Conservation (phyloP, 2,888 invertebrate species). For the Synergus gifuensis region DNA sequence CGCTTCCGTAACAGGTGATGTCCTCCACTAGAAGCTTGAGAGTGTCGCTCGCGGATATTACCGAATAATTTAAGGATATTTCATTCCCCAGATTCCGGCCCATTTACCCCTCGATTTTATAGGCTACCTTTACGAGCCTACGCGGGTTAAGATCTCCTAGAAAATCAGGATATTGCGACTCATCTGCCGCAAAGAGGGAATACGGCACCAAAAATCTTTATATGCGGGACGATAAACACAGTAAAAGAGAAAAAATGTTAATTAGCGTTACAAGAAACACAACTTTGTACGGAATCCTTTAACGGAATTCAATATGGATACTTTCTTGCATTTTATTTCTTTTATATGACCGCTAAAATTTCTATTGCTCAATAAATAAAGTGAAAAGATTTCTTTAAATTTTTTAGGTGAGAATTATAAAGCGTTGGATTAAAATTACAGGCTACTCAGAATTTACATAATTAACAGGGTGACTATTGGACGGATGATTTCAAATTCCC, state of each 20-base stretch:
- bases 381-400: no score
- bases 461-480: no score
- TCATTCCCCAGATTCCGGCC: slow-evolving; percentile 55
- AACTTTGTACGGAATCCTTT: background rate
- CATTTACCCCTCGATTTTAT: slow-evolving; percentile 39
- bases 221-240: background rate
- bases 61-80: slow-evolving; percentile 73
- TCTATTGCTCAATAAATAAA: no score
- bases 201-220: background rate
- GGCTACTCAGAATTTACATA: no score
- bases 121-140: slow-evolving; percentile 7
- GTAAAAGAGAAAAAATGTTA: background rate
- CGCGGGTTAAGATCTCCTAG: background rate
- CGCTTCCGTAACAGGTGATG: slow-evolving; percentile 59
- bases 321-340: background rate
- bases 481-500: no score
- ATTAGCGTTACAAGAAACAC: background rate
- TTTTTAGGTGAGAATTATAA: no score
- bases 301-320: background rate
- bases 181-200: background rate
- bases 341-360: background rate
- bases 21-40: slow-evolving; percentile 56
- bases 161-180: slow-evolving; percentile 29
- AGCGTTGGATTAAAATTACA: no score
- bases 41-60: slow-evolving; percentile 68